Evolutionary conservation across 2,113 vertebrate species (phyloP).

Genomic region (Lepidothrix coronata): DNA sequence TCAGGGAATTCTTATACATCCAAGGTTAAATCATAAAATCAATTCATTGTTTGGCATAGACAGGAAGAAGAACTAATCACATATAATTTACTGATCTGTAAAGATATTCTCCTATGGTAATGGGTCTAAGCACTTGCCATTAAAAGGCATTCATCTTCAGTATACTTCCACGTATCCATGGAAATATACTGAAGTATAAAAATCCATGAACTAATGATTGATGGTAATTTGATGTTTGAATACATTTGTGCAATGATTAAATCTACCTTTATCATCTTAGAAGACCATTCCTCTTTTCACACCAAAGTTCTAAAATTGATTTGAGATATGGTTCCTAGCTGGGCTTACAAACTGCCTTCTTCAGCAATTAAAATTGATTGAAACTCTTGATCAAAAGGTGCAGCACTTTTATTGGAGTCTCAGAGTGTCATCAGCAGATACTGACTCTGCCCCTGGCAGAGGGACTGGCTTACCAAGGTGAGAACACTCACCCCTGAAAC

Average conservation of each 20-base stretch:
- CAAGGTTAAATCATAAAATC: neutral
- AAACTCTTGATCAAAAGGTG: neutral
- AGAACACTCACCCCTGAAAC: neutral
- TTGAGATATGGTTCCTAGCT: neutral
- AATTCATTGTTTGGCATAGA: neutral
- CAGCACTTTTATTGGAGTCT: neutral
- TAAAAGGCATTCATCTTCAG: neutral
- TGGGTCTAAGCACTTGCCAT: neutral
- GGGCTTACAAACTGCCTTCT: neutral
- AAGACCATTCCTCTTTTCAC: neutral
- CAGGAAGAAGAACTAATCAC: neutral
- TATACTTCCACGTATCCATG: neutral
- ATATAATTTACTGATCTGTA: neutral
- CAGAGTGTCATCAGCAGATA: neutral
- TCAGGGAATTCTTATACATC: neutral
- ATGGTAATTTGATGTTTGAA: slow-evolving; percentile 5
- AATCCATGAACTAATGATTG: neutral
- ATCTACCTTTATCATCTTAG: neutral
- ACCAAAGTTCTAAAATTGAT: slow-evolving; percentile 2
- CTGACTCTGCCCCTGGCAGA: neutral
- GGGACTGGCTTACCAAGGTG: neutral
- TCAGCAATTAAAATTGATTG: slow-evolving; percentile 23
- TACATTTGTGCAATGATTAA: slow-evolving; percentile 1
- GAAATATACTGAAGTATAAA: neutral
- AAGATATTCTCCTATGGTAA: neutral